Conservation (phyloP, 2,113 vertebrate species). For the Danionella cerebrum region DNA sequence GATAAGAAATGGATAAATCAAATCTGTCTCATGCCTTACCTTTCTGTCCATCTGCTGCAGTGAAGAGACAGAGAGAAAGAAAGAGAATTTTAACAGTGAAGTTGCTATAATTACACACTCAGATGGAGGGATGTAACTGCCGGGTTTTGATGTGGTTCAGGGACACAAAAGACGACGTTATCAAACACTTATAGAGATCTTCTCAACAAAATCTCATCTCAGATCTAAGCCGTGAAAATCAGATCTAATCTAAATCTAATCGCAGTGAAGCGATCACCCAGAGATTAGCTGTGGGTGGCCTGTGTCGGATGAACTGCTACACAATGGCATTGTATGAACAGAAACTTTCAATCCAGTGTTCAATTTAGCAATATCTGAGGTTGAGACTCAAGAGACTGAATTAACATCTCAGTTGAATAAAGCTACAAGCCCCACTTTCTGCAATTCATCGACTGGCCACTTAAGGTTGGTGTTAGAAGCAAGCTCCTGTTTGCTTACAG, state of each 20-base stretch:
- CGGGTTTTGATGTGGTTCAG: background rate
- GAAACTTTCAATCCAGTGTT: too few relatives aligned
- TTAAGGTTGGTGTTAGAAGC: too few relatives aligned
- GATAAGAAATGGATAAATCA: constrained; percentile 23
- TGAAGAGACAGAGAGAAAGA: constrained; percentile 36
- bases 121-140: background rate
- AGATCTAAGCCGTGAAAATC: constrained; percentile 26
- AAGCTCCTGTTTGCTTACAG: too few relatives aligned
- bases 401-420: too few relatives aligned
- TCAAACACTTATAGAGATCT: background rate
- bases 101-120: constrained; percentile 21
- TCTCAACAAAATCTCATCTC: background rate
- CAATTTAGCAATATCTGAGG: too few relatives aligned
- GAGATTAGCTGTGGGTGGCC: constrained; percentile 44
- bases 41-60: constrained; percentile 68
- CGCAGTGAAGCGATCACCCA: constrained; percentile 49
- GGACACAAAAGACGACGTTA: background rate
- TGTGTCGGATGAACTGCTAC: constrained; percentile 9
- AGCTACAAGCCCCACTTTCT: too few relatives aligned
- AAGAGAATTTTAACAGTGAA: constrained; percentile 4
- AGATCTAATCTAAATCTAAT: constrained; percentile 50
- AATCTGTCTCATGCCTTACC: constrained; percentile 52
- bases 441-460: too few relatives aligned
- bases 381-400: too few relatives aligned
- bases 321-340: too few relatives aligned